Percentiles rank a stretch among this genome's conserved stretches.
phyloP scores from a whole-genome alignment of 2,888 invertebrate species.

The Nomada fabriciana region DNA sequence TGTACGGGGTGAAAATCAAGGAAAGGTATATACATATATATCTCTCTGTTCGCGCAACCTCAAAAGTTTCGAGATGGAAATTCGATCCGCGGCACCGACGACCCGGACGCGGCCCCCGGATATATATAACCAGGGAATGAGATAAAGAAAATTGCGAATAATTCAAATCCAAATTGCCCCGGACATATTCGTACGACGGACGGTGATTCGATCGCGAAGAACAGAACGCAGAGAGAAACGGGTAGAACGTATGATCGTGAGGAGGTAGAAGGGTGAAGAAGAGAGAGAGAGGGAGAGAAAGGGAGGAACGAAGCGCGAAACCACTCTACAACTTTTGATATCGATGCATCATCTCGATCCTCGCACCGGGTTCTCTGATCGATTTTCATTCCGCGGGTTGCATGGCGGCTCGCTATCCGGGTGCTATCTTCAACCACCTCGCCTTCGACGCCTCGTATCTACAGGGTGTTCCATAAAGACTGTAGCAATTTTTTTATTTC shows the following conservation, averaged over 20 bases:
- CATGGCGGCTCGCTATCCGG: constrained; percentile 79
- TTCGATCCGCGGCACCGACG: constrained; percentile 61
- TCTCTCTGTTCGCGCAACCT: constrained; percentile 16
- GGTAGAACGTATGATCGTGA: constrained; percentile 38
- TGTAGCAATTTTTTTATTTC: background rate
- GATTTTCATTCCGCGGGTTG: constrained; percentile 83
- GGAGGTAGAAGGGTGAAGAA: constrained; percentile 28
- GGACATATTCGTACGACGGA: constrained; percentile 76
- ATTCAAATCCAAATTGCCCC: constrained; percentile 82
- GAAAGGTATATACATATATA: constrained; percentile 37
- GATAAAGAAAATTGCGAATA: constrained; percentile 82
- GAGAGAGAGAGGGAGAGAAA: constrained; percentile 23
- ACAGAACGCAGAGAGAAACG: constrained; percentile 27
- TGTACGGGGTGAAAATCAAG: constrained; percentile 50
- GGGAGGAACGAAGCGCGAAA: constrained; percentile 73
- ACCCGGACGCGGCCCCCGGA: constrained; percentile 51
- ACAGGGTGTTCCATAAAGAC: constrained; percentile 75
- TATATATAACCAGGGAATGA: constrained; percentile 64
- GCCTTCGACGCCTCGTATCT: constrained; percentile 71
- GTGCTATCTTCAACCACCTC: constrained; percentile 80
- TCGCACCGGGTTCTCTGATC: constrained; percentile 81
- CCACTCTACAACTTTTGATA: constrained; percentile 83
- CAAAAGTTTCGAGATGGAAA: constrained; percentile 67
- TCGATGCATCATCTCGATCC: constrained; percentile 84
- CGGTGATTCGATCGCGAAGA: constrained; percentile 74